Evolutionary conservation across 2,888 invertebrate genomes (phyloP).

Genomic region (Polyploca ridens): DNA sequence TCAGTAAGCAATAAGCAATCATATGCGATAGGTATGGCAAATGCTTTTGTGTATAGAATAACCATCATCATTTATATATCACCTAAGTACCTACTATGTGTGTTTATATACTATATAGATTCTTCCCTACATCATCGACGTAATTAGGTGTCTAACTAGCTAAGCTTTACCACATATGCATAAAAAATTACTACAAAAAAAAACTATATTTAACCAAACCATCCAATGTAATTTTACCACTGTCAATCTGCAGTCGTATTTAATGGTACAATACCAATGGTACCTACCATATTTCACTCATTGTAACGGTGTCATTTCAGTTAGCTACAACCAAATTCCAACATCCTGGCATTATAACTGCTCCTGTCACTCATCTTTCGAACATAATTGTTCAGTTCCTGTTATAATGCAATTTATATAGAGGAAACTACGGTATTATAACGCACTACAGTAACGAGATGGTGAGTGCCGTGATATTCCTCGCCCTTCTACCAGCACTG

Average conservation of each 20-base stretch:
- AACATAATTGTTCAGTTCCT: constrained; percentile 57
- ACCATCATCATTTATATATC: not conserved
- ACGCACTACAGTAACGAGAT: constrained; percentile 41
- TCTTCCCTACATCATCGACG: too few species aligned
- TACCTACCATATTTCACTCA: not conserved
- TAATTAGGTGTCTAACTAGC: too few species aligned
- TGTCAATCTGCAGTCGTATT: not conserved
- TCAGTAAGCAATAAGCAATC: not conserved
- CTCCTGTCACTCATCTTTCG: constrained; percentile 58
- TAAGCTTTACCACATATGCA: too few species aligned
- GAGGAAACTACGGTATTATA: constrained; percentile 11
- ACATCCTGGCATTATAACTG: constrained; percentile 25
- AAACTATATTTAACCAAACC: too few species aligned
- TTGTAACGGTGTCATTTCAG: not conserved
- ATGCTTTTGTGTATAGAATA: not conserved
- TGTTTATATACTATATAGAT: not conserved
- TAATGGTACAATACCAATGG: not conserved
- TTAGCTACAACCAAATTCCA: not conserved
- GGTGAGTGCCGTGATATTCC: constrained; percentile 43
- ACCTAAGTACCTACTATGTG: not conserved
- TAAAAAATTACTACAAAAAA: too few species aligned
- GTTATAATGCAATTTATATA: constrained; percentile 43
- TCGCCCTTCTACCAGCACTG: constrained; percentile 52
- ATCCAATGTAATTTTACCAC: not conserved
- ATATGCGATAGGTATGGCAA: not conserved